Conservation (phyloP, 2,797 vertebrate species). For the Lophius americanus region DNA sequence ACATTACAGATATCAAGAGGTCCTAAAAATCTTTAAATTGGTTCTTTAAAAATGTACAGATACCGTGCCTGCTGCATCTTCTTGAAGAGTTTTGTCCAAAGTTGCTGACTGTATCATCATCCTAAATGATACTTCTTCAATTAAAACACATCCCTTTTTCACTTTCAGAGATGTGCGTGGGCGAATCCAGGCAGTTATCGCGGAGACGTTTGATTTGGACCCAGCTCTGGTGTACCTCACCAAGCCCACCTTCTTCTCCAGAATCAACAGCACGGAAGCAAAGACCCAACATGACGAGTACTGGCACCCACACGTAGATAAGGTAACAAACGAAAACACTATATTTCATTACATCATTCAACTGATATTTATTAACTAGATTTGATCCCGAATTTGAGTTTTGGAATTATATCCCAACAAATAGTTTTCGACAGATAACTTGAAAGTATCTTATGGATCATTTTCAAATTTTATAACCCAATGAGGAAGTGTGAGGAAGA, state of each 20-base stretch:
- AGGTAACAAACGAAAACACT: conserved; percentile 75
- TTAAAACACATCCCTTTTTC: conserved; percentile 1
- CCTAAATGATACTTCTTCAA: conserved; percentile 11
- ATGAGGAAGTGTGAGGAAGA: no score
- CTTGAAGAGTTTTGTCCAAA: not conserved
- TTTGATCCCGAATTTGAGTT: not conserved
- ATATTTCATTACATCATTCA: not conserved
- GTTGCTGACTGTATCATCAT: no score
- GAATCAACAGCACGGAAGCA: conserved; percentile 91
- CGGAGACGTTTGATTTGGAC: conserved; percentile 87
- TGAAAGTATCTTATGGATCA: no score
- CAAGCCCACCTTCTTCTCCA: conserved; percentile 98
- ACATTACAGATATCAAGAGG: no score
- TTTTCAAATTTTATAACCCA: no score
- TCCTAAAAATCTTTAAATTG: no score
- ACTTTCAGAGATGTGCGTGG: conserved; percentile 82
- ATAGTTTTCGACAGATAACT: no score
- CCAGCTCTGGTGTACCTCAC: conserved; percentile 87
- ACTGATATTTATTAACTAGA: not conserved
- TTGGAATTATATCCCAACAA: no score
- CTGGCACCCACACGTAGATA: conserved; percentile 96
- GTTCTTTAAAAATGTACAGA: not conserved
- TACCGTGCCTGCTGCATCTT: not conserved
- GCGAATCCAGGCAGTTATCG: conserved; percentile 88
- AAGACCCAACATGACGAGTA: conserved; percentile 94